Base-by-base conservation (phyloP, 2,797 vertebrate genomes). In the Rhabdophis nuchalis region DNA sequence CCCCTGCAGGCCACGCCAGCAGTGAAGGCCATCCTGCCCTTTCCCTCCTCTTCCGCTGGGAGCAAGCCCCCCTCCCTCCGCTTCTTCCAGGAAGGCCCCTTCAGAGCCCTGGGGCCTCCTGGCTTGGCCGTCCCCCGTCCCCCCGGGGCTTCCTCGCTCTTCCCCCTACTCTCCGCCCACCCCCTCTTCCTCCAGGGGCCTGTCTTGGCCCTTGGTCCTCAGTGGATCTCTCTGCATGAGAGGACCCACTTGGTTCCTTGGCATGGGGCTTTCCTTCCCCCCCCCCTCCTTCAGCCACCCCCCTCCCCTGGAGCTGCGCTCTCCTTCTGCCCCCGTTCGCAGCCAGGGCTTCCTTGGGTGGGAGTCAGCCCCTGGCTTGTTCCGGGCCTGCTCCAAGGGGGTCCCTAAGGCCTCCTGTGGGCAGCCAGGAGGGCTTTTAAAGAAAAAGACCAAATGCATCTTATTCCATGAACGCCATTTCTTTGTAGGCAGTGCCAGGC, bases 251-350 rank as follows among this genome's bases (percentile, higher is more conserved):
- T 1, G 32, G 7, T 36, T 20, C 68, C 3, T 36, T 18, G 2
- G n/a, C 13, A 36, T 0, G 64, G 61, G 64, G 2, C 5, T 13
- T 29, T n/a, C n/a, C 56, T 50, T 1, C 18, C 1, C 56, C 20
- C 6, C 0, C 54, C 14, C 53, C 14, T n/a, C 29, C 0, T 14
- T 68, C 61, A 32, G 61, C 5, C 5, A 9, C 13, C 1, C 4
- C 4, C 27, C 27, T 11, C 10, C 9, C 27, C 27, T 1, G 13
- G 60, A 7, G 1, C 68, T 10, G 8, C 8, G 5, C 9, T 32
- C 29, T 64, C 16, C 61, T n/a, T 6, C 12, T 64, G 12, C 32
- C 68, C 9, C 29, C 29, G n/a, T n/a, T 64, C 1, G 5, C 14
- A 16, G 64, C 13, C 64, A 72, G n/a, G 27, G 3, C 1, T 16